Conservation (phyloP, 2,113 vertebrate genomes). For the Pyxicephalus adspersus region DNA sequence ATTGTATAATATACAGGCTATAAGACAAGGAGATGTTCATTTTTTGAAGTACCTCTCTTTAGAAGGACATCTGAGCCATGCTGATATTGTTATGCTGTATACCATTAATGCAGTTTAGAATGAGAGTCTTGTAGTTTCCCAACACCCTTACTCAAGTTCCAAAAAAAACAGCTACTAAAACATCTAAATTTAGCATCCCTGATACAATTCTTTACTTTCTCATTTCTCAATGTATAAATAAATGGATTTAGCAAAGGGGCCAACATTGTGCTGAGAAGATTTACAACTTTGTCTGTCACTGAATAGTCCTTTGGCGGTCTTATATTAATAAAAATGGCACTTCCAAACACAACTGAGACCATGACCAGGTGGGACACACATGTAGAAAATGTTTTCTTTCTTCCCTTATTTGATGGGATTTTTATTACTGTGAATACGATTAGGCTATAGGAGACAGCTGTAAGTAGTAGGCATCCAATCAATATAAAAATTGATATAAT, state of each 20-base stretch:
- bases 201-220: constrained; percentile 64
- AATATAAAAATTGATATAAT: constrained; percentile 44
- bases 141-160: too few species aligned
- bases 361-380: constrained; percentile 64
- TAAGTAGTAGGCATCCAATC: constrained; percentile 59
- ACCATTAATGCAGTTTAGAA: too few species aligned
- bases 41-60: too few species aligned
- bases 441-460: constrained; percentile 56
- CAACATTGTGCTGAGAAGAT: constrained; percentile 63
- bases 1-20: too few species aligned
- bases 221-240: constrained; percentile 70
- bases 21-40: too few species aligned
- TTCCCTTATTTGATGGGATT: constrained; percentile 58
- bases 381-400: constrained; percentile 63
- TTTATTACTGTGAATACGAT: constrained; percentile 59
- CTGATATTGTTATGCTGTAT: too few species aligned
- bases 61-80: too few species aligned
- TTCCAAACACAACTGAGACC: constrained; percentile 62
- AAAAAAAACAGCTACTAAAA: too few species aligned
- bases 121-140: too few species aligned
- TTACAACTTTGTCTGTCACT: constrained; percentile 59
- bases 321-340: constrained; percentile 66
- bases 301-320: constrained; percentile 55
- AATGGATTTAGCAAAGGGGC: constrained; percentile 68
- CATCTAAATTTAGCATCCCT: constrained; percentile 21